These are phyloP conservation scores for Diarsia mendica DNA, from an alignment of 2,888 invertebrate genomes.

Conservation along the genomic window DNA sequence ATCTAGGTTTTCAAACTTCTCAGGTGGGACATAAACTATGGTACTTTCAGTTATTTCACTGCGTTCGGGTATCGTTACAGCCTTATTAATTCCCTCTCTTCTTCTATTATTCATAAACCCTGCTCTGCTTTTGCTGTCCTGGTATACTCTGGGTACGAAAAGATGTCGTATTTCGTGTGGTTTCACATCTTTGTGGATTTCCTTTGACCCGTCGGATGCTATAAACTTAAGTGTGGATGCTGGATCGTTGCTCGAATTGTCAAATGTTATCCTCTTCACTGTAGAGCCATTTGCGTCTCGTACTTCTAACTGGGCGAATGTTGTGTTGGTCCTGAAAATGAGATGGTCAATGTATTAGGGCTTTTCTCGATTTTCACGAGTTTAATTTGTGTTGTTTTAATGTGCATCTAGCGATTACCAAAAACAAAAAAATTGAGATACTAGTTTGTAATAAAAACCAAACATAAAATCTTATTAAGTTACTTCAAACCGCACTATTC, in stretches of 20 bases:
- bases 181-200: conserved; percentile 83
- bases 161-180: conserved; percentile 86
- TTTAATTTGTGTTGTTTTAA: neutral
- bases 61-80: conserved; percentile 73
- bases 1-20: conserved; percentile 85
- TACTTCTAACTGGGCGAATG: conserved; percentile 87
- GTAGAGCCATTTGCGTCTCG: conserved; percentile 82
- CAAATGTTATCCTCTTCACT: conserved; percentile 84
- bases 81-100: conserved; percentile 77
- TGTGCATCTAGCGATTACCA: neutral
- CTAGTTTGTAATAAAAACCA: neutral
- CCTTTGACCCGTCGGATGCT: conserved; percentile 83
- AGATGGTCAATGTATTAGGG: conserved; percentile 20
- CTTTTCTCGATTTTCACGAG: no score
- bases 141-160: conserved; percentile 83
- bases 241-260: conserved; percentile 83
- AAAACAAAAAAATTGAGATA: neutral
- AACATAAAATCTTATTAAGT: neutral
- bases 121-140: conserved; percentile 83
- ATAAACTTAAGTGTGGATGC: conserved; percentile 79
- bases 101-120: conserved; percentile 85
- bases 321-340: conserved; percentile 85
- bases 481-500: conserved; percentile 2
- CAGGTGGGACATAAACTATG: conserved; percentile 86
- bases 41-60: conserved; percentile 78